Base-by-base conservation (phyloP, 2,797 vertebrate species). In the Dermochelys coriacea region DNA sequence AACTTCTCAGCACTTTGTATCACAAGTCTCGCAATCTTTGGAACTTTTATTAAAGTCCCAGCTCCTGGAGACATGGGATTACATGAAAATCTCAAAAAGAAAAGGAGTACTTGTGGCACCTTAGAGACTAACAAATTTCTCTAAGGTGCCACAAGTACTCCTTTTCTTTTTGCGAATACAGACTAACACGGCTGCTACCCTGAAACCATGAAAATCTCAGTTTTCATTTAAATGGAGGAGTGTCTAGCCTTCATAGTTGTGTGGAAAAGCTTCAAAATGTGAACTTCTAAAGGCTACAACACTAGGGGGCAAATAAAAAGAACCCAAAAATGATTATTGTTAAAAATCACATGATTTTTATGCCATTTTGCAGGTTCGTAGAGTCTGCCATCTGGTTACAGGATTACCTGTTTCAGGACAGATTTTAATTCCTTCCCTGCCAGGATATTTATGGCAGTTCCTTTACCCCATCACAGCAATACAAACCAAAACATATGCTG, bases 251-350 rank as follows among this genome's bases (percentile, higher is more conserved):
- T 77, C 75, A 11, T 10, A 55, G 51, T 19, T 61, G 1, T 31
- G 16, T 89, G 57, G 49, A 18, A 54, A 37, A 89, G 41, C 45
- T 57, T 89, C 55, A 91, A 85, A 94, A 85, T 1, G 5, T 31
- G 18, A 27, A 81, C 85, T 75, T 79, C 92, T 84, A 49, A 85
- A 96, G 86, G 21, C 68, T 59, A 16, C 52, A 95, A 89, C 8
- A 80, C 34, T 90, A 83, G 81, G 84, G 88, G 81, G 90, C 95
- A 94, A 96, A 96, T 94, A 85, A 94, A 94, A 94, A n/a, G 80
- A 4, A 83, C 68, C 16, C 86, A 57, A 23, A 84, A 61, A 61
- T 15, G 82, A 55, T 4, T 25, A 6, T 89, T 90, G 93, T 16
- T 61, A 85, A 47, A 90, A 31, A 0, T 54, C 87, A 87, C 92